Base-by-base conservation (phyloP, 1,140 invertebrate genomes). In the Aphis gossypii region DNA sequence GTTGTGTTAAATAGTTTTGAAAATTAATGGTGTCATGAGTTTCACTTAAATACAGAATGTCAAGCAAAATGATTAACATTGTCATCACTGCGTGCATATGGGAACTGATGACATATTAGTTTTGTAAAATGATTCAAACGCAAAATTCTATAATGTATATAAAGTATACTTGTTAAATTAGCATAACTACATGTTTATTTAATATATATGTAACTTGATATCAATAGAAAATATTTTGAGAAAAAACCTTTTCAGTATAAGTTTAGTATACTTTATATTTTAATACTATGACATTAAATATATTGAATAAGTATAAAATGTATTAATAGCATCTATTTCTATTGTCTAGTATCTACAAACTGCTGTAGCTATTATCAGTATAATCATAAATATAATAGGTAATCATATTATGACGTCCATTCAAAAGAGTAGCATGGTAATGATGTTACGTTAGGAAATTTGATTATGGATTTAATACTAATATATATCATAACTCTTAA, bases 101-200 rank as follows among this genome's bases (percentile, higher is more conserved):
- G 5, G 51, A 90, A 90, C 88, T 41, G 88, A 90, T 90, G 88
- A 90, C 54, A 90, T 44, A 90, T 44, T 60, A 41, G 23, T 44
- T 90, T 90, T 41, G 21, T 90, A 38, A 54, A 90, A 48, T 48
- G 23, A 88, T 88, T 88, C 14, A 88, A 88, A 88, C 51, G 46
- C 44, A 88, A 88, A 88, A 88, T 88, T 48, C 60, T 76, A 76
- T 76, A 76, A 76, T 51, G 48, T 51, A 20, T 46, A 46, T 41
- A 41, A 41, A 46, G 9, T 8, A 21, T 48, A 51, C 30, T 51
- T 21, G 20, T 88, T 48, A 51, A 51, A 48, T 44, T 88, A 35
- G 35, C 41, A 38, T 88, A 30, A 51, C 48, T 35, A 9, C 35
- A n/a, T 76, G 60, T 54, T 54, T n/a, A 76, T 76, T 4, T 76